These are phyloP conservation scores for Tetragonula clypearis DNA, from an alignment of 1,140 invertebrate genomes.

Conservation along the genomic window DNA sequence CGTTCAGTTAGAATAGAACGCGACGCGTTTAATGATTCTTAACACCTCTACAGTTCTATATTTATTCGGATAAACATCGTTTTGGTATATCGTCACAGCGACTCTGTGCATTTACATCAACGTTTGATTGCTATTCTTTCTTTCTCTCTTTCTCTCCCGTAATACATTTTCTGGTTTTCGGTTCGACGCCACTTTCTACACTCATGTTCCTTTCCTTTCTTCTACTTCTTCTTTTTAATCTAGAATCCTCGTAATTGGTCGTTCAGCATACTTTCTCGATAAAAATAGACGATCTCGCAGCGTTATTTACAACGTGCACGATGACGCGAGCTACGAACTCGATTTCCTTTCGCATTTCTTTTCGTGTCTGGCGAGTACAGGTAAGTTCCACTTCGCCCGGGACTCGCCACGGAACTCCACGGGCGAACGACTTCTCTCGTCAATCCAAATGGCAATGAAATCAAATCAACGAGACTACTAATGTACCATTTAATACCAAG, in stretches of 20 bases:
- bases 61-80: constrained; percentile 73
- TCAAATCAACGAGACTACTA: background rate
- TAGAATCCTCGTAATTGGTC: constrained; percentile 68
- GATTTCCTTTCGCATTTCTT: background rate
- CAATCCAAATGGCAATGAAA: background rate
- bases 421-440: background rate
- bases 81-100: constrained; percentile 82
- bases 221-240: background rate
- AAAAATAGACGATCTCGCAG: constrained; percentile 71
- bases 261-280: constrained; percentile 65
- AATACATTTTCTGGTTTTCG: constrained; percentile 39
- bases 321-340: background rate
- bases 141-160: background rate
- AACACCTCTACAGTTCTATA: constrained; percentile 60
- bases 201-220: background rate
- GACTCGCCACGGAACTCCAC: no score
- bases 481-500: background rate
- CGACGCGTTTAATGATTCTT: constrained; percentile 53
- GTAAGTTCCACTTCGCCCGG: constrained; percentile 21
- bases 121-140: constrained; percentile 76
- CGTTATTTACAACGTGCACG: constrained; percentile 58
- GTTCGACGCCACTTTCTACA: constrained; percentile 1
- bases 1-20: constrained; percentile 42
- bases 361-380: constrained; percentile 18
- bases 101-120: constrained; percentile 74